These are phyloP conservation scores for Mylabris phalerata DNA, from an alignment of 1,140 invertebrate genomes.

Conservation along the genomic window DNA sequence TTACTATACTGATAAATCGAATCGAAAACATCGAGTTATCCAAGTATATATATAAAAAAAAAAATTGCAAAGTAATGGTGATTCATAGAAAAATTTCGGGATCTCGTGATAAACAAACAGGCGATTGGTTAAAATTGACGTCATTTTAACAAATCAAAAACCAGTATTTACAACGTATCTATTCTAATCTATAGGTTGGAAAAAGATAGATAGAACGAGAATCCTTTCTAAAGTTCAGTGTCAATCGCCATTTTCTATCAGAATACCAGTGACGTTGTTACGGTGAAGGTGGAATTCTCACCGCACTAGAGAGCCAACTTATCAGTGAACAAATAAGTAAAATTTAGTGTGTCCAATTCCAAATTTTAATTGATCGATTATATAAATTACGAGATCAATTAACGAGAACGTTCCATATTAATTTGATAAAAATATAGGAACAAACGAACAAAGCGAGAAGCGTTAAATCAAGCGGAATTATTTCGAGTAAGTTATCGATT, in stretches of 20 bases:
- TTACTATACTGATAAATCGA: too few species aligned
- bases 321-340: too few species aligned
- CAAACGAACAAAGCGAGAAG: too few species aligned
- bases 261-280: constrained; percentile 3
- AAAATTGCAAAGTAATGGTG: constrained; percentile 12
- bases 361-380: too few species aligned
- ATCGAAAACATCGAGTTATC: too few species aligned
- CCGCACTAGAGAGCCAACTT: not conserved
- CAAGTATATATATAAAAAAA: too few species aligned
- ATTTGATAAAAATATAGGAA: too few species aligned
- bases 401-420: too few species aligned
- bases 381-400: too few species aligned
- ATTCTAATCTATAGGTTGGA: not conserved
- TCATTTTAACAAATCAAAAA: constrained; percentile 6
- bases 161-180: not conserved
- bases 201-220: not conserved
- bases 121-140: constrained; percentile 1
- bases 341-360: too few species aligned
- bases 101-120: constrained; percentile 5
- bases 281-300: not conserved
- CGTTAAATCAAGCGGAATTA: not conserved
- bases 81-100: not conserved
- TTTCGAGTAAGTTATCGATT: not conserved
- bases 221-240: constrained; percentile 7
- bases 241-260: not conserved